Evolutionary conservation across 2,797 vertebrate species (phyloP).

Genomic region (Zenarchopterus dispar): DNA sequence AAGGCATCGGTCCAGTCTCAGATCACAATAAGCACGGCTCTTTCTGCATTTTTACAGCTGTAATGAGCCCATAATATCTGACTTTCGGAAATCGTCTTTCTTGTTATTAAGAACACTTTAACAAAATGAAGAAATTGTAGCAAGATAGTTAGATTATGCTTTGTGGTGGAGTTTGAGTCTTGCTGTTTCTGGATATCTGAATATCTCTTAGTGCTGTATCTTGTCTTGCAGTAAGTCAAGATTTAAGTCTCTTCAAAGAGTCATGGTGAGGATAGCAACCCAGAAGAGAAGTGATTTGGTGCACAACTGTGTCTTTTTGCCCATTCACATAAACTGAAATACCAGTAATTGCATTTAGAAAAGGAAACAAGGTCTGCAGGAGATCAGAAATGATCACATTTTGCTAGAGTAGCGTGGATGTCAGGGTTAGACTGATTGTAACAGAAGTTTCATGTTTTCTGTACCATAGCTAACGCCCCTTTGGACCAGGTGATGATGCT

Average conservation of each 20-base stretch:
- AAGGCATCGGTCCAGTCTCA: conserved; percentile 7
- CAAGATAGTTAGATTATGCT: conserved; percentile 24
- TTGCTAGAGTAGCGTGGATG: no score
- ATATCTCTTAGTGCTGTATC: no score
- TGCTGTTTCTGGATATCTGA: conserved; percentile 10
- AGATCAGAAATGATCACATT: no score
- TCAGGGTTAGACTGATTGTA: no score
- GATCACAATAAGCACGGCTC: conserved; percentile 17
- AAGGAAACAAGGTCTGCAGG: no score
- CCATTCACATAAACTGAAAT: no score
- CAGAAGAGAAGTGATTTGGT: no score
- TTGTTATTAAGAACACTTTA: conserved; percentile 23
- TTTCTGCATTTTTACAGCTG: conserved; percentile 8
- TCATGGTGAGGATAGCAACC: no score
- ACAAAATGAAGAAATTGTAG: conserved; percentile 23
- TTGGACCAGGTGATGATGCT: neutral
- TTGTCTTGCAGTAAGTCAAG: no score
- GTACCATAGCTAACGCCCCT: conserved; percentile 34
- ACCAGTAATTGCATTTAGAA: no score
- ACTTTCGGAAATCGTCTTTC: conserved; percentile 21
- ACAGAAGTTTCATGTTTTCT: neutral
- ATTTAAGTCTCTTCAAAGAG: no score
- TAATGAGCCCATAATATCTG: conserved; percentile 15
- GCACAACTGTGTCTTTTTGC: no score
- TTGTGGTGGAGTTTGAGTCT: neutral